Percentiles rank a stretch among this genome's conserved stretches.
Evolutionary conservation across 2,797 vertebrate species (phyloP).

Genomic region (Acridotheres tristis): DNA sequence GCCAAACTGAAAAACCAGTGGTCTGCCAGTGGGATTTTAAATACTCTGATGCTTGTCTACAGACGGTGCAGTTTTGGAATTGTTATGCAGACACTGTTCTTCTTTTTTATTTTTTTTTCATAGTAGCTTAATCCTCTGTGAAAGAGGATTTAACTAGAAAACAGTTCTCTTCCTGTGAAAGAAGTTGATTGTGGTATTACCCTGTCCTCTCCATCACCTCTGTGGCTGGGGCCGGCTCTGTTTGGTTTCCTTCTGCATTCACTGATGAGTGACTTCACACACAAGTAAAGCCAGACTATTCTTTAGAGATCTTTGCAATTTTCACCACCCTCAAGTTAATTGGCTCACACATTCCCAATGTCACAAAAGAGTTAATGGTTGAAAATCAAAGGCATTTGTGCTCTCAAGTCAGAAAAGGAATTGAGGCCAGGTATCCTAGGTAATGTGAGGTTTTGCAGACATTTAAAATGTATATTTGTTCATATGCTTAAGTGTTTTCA

Average conservation of each 20-base stretch:
- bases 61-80: not conserved
- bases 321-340: not conserved
- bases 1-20: not conserved
- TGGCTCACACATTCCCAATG: not conserved
- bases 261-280: not conserved
- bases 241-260: not conserved
- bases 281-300: not conserved
- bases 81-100: not conserved
- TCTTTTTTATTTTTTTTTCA: not conserved
- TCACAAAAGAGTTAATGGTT: not conserved
- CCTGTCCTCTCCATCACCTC: not conserved
- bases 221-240: not conserved
- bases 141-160: conserved; percentile 1
- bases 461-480: not conserved
- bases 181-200: not conserved
- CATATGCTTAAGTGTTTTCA: not conserved
- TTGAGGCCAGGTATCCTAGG: not conserved
- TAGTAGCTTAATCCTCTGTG: not conserved
- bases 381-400: not conserved
- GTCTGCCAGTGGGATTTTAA: not conserved
- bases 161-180: not conserved
- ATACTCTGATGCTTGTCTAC: not conserved
- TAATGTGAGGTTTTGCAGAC: not conserved
- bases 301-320: not conserved
- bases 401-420: not conserved